Base-by-base conservation (phyloP, 2,888 invertebrate genomes). In the Chironomus riparius region DNA sequence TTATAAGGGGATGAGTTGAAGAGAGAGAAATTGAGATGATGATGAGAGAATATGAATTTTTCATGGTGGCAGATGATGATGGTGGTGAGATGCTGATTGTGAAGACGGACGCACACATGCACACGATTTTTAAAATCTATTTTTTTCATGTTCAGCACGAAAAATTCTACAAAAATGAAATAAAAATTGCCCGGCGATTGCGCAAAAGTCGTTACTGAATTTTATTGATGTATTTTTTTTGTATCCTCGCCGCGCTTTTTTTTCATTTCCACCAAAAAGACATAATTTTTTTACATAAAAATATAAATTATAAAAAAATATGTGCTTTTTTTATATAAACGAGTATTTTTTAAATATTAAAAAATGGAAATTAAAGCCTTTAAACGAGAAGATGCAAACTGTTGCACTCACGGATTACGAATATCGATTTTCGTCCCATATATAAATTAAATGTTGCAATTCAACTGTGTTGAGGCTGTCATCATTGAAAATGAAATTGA, bases 351-450 rank as follows among this genome's bases (percentile, higher is more conserved):
- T 38, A 38, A 15, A 18, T 56, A 24, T 73, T 61, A 38, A 47
- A 73, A 71, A 18, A 71, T 71, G 10, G 5, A 21, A n/a, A n/a
- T 61, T 24, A 71, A 50, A 24, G 21, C 13, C 13, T 65, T 73
- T 24, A 56, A 71, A 68, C 18, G 68, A 71, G 56, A 72, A 72
- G 72, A 72, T 62, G 62, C 73, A 62, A 73, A 73, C 73, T 73
- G 73, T 73, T 73, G 73, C 73, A 73, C 62, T 47, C 21, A 13
- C 22, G 65, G 18, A 13, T 70, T 47, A 70, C 28, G 50, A 71
- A 22, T 71, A 71, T 71, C 56, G 71, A 71, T 71, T 71, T 65
- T 65, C 65, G 7, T 71, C 28, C 18, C 56, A 38, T 38, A 38
- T 38, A 38, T 38, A 38, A 38, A 38, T 38, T 38, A 38, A 2